These are phyloP conservation scores for Tachysurus fulvidraco DNA, from an alignment of 2,113 vertebrate species.

Conservation along the genomic window DNA sequence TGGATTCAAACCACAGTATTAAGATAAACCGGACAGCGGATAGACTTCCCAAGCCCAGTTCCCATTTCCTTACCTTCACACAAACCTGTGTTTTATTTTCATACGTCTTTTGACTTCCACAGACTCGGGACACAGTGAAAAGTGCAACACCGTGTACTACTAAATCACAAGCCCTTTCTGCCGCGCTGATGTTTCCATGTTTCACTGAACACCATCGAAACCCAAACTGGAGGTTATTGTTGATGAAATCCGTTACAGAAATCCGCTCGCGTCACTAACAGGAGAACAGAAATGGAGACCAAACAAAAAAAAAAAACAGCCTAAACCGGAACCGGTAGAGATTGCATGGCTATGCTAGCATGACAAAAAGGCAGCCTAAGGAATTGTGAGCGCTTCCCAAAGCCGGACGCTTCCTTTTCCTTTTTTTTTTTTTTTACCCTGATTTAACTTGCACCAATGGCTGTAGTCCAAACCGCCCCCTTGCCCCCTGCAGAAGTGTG, in stretches of 20 bases:
- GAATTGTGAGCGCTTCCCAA: slow-evolving; percentile 45
- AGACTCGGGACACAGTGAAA: slow-evolving; percentile 41
- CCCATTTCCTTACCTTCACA: slow-evolving; percentile 38
- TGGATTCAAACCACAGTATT: not conserved
- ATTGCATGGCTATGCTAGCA: slow-evolving; percentile 45
- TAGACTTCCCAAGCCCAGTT: not conserved
- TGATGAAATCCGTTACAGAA: slow-evolving; percentile 33
- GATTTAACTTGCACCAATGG: slow-evolving; percentile 40
- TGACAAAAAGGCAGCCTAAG: slow-evolving; percentile 50
- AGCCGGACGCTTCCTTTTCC: slow-evolving; percentile 32
- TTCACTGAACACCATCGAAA: slow-evolving; percentile 6
- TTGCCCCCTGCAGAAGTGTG: not conserved
- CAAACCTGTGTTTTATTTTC: slow-evolving; percentile 60
- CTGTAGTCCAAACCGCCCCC: not conserved
- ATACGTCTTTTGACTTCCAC: slow-evolving; percentile 64
- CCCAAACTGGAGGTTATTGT: not conserved
- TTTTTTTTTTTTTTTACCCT: not conserved
- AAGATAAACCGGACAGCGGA: not conserved
- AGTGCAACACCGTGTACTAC: slow-evolving; percentile 18
- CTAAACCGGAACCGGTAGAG: slow-evolving; percentile 60
- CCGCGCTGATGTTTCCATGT: slow-evolving; percentile 63
- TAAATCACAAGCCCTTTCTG: slow-evolving; percentile 49
- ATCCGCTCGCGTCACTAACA: slow-evolving; percentile 43
- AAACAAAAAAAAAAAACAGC: slow-evolving; percentile 35
- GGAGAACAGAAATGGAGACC: slow-evolving; percentile 32